phyloP scores from a whole-genome alignment of 2,797 vertebrate species.

The Perdix hodgsoniae region DNA sequence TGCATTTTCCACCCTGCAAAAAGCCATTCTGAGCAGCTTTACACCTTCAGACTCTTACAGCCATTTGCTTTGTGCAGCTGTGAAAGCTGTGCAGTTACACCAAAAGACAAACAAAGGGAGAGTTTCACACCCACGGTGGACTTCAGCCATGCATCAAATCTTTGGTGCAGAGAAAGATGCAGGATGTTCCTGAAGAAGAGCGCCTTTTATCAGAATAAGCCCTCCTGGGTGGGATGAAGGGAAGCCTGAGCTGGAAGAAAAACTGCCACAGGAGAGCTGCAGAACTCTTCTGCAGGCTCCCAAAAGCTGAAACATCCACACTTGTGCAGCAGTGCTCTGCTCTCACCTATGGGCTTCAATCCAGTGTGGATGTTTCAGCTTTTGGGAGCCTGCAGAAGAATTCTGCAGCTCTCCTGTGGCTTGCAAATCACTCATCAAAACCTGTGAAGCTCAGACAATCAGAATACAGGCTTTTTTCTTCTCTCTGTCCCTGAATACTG shows the following conservation, averaged over 20 bases:
- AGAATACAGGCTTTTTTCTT: background rate
- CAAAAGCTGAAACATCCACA: background rate
- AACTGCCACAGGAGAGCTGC: background rate
- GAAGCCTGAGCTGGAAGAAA: background rate
- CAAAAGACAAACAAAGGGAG: background rate
- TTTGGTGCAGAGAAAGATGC: background rate
- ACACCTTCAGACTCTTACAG: background rate
- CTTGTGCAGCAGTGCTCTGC: background rate
- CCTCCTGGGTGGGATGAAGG: accelerated
- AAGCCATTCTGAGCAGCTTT: background rate
- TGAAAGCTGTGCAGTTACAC: background rate
- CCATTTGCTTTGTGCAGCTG: background rate
- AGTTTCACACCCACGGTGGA: background rate
- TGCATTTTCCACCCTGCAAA: background rate
- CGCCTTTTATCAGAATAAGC: background rate
- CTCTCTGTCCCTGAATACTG: background rate
- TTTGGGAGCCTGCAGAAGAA: background rate
- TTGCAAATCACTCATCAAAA: background rate
- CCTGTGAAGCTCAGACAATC: background rate
- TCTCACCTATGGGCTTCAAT: background rate
- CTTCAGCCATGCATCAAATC: background rate
- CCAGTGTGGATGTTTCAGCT: accelerated
- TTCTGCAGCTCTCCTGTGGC: background rate
- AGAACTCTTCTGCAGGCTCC: no score
- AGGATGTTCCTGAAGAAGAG: background rate